Percentiles rank a stretch among this genome's conserved stretches.
These are phyloP conservation scores for Beris morrisii DNA, from an alignment of 2,888 invertebrate genomes.

Conservation along the genomic window DNA sequence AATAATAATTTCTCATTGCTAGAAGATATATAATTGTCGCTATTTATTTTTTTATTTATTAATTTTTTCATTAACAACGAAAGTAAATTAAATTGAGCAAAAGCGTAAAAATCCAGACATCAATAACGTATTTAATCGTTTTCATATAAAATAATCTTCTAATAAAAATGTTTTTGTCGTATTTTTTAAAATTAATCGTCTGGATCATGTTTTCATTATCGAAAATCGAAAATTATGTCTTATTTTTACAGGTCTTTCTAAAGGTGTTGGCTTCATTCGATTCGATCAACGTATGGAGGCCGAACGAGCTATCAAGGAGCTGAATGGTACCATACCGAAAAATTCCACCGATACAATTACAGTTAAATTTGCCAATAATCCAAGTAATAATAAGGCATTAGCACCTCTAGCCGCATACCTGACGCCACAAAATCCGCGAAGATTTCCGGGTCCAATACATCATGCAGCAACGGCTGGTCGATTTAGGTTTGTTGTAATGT, in stretches of 20 bases:
- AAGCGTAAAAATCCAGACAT: slow-evolving; percentile 37
- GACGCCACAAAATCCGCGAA: slow-evolving; percentile 75
- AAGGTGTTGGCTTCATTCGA: slow-evolving; percentile 92
- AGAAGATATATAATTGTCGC: slow-evolving; percentile 8
- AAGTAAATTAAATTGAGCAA: slow-evolving; percentile 15
- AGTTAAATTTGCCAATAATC: slow-evolving; percentile 94
- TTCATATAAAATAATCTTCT: too few relatives aligned
- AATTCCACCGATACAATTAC: slow-evolving; percentile 88
- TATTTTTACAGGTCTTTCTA: slow-evolving; percentile 73
- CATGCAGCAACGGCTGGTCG: slow-evolving; percentile 53
- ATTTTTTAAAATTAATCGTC: too few relatives aligned
- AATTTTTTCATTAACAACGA: neutral
- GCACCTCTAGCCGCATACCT: slow-evolving; percentile 83
- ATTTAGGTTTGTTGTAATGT: slow-evolving; percentile 48
- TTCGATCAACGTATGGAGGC: slow-evolving; percentile 92
- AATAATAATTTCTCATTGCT: too few relatives aligned
- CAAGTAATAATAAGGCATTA: slow-evolving; percentile 81
- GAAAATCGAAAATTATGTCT: neutral
- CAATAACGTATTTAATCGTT: neutral
- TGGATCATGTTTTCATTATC: too few relatives aligned
- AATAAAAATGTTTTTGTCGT: too few relatives aligned
- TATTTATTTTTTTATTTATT: slow-evolving; percentile 9
- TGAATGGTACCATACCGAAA: slow-evolving; percentile 88
- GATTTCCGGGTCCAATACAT: slow-evolving; percentile 75
- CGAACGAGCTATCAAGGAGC: slow-evolving; percentile 86